Evolutionary conservation across 2,888 invertebrate species (phyloP).

Genomic region (Cylindroiulus punctatus): DNA sequence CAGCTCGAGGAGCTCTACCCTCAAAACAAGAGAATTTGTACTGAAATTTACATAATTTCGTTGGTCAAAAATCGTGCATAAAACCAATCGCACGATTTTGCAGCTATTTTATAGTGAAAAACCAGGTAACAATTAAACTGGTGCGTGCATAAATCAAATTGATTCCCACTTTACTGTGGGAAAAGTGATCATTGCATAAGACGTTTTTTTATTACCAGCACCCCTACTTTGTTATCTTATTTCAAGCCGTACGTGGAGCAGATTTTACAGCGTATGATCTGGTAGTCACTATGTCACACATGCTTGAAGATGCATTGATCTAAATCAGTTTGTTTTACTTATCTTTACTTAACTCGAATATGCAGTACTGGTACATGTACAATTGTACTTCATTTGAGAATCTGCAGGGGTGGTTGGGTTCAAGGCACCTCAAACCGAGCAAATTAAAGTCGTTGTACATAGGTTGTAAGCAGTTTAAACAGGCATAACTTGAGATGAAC

Average conservation of each 20-base stretch:
- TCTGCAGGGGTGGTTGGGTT: no score
- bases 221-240: not conserved
- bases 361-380: no score
- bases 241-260: not conserved
- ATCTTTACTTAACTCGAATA: no score
- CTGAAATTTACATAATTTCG: slow-evolving; percentile 29
- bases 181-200: slow-evolving; percentile 26
- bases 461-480: no score
- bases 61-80: not conserved
- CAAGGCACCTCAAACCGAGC: no score
- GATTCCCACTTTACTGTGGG: slow-evolving; percentile 14
- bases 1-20: slow-evolving; percentile 5
- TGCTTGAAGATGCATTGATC: not conserved
- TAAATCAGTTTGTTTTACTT: no score
- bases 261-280: not conserved
- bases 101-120: slow-evolving; percentile 1
- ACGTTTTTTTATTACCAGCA: not conserved
- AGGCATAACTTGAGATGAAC: no score
- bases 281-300: no score
- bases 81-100: not conserved
- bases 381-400: no score
- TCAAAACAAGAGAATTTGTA: not conserved
- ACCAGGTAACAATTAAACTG: not conserved
- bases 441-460: no score
- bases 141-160: slow-evolving; percentile 38